These are phyloP conservation scores for Unio pictorum DNA, from an alignment of 2,888 invertebrate genomes.

Conservation along the genomic window DNA sequence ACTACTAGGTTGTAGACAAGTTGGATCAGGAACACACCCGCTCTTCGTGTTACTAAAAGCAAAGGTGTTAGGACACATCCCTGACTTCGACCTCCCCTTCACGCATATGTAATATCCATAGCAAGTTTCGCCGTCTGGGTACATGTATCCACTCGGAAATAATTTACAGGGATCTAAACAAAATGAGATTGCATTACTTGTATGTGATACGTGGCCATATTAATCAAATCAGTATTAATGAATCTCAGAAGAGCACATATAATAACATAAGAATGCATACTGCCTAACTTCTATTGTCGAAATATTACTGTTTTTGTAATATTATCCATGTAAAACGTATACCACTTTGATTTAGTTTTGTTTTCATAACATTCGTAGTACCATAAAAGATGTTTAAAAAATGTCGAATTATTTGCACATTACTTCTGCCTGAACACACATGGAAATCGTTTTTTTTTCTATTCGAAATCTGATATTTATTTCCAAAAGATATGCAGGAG, in stretches of 20 bases:
- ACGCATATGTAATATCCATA: constrained; percentile 44
- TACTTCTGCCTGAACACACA: no score
- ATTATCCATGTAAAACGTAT: no score
- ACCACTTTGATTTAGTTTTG: no score
- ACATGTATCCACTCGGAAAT: constrained; percentile 25
- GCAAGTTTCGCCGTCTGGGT: constrained; percentile 46
- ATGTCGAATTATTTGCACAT: no score
- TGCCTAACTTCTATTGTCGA: neutral
- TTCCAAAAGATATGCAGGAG: no score
- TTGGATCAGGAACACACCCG: constrained; percentile 34
- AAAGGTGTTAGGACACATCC: constrained; percentile 33
- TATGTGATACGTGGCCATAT: neutral
- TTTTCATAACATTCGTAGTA: no score
- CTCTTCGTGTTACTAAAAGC: constrained; percentile 36
- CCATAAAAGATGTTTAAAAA: no score
- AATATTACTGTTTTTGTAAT: neutral
- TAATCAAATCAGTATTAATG: neutral
- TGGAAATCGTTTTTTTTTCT: no score
- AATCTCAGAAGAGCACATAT: neutral
- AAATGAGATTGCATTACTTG: neutral
- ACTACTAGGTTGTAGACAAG: constrained; percentile 28
- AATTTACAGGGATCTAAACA: constrained; percentile 39
- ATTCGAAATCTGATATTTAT: no score
- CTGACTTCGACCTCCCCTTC: constrained; percentile 32
- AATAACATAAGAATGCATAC: neutral